Percentiles rank a stretch among this genome's conserved stretches.
These are phyloP conservation scores for Pentalonia nigronervosa DNA, from an alignment of 1,140 invertebrate genomes.

Conservation along the genomic window DNA sequence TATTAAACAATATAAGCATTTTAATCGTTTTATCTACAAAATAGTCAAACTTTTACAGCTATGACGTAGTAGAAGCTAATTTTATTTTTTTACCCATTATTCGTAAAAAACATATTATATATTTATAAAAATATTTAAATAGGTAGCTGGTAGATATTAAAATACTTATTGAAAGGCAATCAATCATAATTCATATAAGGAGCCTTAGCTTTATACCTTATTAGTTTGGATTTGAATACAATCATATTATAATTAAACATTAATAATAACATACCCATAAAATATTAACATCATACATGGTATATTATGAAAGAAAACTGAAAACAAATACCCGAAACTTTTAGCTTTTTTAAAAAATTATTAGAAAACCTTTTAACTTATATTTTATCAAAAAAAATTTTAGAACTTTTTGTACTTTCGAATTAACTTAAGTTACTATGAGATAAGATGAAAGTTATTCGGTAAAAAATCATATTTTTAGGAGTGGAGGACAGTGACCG, in stretches of 20 bases:
- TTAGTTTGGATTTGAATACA: neutral
- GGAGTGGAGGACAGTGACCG: constrained; percentile 57
- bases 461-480: constrained; percentile 31
- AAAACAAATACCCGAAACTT: neutral
- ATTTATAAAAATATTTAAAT: neutral
- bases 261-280: neutral
- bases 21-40: neutral
- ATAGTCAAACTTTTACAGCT: neutral
- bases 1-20: neutral
- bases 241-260: neutral
- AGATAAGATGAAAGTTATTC: constrained; percentile 39
- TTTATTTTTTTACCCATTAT: neutral
- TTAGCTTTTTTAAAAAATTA: neutral
- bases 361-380: neutral
- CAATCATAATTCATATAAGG: neutral
- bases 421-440: neutral
- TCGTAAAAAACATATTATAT: neutral
- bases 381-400: neutral
- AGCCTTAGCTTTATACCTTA: neutral
- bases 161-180: neutral
- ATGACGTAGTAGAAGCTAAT: neutral
- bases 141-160: neutral
- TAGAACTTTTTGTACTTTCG: neutral
- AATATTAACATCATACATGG: neutral
- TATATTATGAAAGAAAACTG: neutral